Base-by-base conservation (phyloP, 1,140 invertebrate genomes). In the Drosophila kepulauana region DNA sequence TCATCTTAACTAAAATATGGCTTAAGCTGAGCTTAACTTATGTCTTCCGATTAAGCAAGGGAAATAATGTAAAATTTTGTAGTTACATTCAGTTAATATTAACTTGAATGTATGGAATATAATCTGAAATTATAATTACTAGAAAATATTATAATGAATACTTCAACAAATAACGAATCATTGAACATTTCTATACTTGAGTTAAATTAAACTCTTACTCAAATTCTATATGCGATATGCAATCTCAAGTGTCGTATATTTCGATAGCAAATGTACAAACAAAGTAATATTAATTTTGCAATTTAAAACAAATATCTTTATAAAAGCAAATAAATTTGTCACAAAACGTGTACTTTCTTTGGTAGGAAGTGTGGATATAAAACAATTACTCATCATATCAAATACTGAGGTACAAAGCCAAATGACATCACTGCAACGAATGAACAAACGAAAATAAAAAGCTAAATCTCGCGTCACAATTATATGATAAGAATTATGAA, bases 391-490 rank as follows among this genome's bases (percentile, higher is more conserved):
- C 71, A 73, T 38, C 20, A 35, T 28, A 33, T 57, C 46, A 43
- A 51, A 20, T 67, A 62, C 10, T 38, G 2, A 25, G 35, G 35
- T 45, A 6, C 2, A 10, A 58, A 43, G 30, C 11, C 51, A 48
- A 46, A 59, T 75, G 72, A 75, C 72, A 75, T 69, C 72, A 75
- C 25, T 41, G 43, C 38, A 38, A 25, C 3, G 20, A 41, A 75
- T 69, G 48, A 49, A 62, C 49, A 41, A 20, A 25, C 20, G 20
- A 25, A 4, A 25, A 25, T 25, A 4, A 25, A 25, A 4, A 25
- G 3, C 3, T 20, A 57, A 75, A 75, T 63, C 57, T 63, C 11
- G 6, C 46, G 46, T 35, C 41, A 11, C 10, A 58, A 45, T 15
- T 41, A 43, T 41, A 25, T 62, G 65, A 69, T 74, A 69, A 74